phyloP scores from a whole-genome alignment of 2,113 vertebrate genomes.

The Myotis yumanensis region DNA sequence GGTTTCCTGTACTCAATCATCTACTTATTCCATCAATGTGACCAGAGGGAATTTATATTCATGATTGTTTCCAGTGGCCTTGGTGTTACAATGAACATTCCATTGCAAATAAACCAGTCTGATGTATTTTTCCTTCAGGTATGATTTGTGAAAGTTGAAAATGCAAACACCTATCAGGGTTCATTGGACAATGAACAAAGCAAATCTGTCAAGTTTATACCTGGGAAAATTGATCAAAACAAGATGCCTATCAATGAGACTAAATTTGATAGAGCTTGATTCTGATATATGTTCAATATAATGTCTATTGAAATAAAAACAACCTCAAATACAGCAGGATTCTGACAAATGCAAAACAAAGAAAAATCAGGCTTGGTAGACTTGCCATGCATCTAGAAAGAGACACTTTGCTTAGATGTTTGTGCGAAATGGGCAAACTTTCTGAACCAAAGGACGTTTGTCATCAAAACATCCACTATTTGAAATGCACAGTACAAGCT shows the following conservation, averaged over 20 bases:
- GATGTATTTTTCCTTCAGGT: not conserved
- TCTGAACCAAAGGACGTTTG: not conserved
- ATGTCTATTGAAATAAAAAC: constrained; percentile 26
- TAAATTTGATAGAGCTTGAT: constrained; percentile 21
- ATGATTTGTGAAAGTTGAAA: not conserved
- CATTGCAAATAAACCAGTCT: not conserved
- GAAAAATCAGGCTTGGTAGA: not conserved
- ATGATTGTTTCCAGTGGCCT: not conserved
- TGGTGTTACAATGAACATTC: not conserved
- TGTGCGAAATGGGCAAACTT: not conserved
- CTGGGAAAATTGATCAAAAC: constrained; percentile 1
- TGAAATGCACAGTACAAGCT: constrained; percentile 20
- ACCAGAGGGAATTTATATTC: not conserved
- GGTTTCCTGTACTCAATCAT: not conserved
- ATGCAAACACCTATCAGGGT: not conserved
- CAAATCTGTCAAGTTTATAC: not conserved
- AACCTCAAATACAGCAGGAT: not conserved
- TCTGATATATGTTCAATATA: not conserved
- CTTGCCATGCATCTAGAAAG: not conserved
- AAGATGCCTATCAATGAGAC: not conserved
- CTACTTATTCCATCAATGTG: not conserved
- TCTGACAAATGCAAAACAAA: constrained; percentile 11
- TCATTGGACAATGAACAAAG: not conserved
- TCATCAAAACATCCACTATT: constrained; percentile 13
- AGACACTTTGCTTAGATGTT: not conserved